Evolutionary conservation across 2,888 invertebrate genomes (phyloP), one percentile per base, ranked within the genome.

Genomic region (Byasa hedistus): DNA sequence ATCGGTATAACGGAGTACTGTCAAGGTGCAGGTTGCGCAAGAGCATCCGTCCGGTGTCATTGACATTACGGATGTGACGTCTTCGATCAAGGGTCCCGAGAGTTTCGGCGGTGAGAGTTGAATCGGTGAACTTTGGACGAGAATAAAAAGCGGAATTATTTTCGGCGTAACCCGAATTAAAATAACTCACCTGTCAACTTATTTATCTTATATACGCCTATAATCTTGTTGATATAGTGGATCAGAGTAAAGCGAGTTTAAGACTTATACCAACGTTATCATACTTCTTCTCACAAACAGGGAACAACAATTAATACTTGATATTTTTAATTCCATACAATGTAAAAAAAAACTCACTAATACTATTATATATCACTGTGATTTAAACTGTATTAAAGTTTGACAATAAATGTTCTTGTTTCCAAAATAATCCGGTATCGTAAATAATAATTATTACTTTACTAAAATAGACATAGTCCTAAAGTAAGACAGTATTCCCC

Each of bases 11-110:
- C 76, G 73, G 73, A 75, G 80, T 82, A 83, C 84, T 86, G 88
- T 89, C 89, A 89, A 90, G 89, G 88, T 90, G 88, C 79, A 76
- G 61, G 75, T 91, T 90, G 82, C 84, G 85, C 82, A 89, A 89
- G 79, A 74, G 81, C 83, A 87, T 86, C 84, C 83, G 85, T 80
- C 78, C 79, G 82, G 85, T 85, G 90, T 90, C 89, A 89, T 85
- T 90, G 90, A 90, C 89, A 82, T 87, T 80, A 85, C 84, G 83
- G 83, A 83, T 85, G 79, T 85, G 78, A 78, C 82, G 77, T 79
- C 81, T 78, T 74, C 73, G 76, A 78, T 69, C 69, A 72, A 75
- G 72, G 72, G 73, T 73, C 72, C 78, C 78, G 78, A 79, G 76
- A 79, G 70, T 82, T 81, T 80, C 77, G 76, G 76, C 78, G 83